Evolutionary conservation across 1,140 invertebrate genomes (phyloP).

Genomic region (Pinna nobilis): DNA sequence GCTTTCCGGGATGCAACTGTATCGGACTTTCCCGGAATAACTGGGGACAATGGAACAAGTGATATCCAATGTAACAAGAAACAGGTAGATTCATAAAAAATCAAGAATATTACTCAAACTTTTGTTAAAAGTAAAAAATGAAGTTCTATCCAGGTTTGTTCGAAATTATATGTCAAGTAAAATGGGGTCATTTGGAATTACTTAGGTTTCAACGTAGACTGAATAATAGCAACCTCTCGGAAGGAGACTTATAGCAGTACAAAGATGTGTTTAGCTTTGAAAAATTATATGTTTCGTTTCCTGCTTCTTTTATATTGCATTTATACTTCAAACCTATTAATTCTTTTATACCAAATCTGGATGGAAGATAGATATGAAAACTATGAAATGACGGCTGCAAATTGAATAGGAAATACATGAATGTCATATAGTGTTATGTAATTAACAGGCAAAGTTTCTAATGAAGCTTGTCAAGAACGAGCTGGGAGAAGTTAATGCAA

Average conservation of each 20-base stretch:
- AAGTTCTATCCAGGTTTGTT: not conserved
- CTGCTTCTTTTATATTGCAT: too few species aligned
- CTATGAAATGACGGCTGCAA: not conserved
- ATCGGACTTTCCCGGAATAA: slow-evolving; percentile 28
- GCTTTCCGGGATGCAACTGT: slow-evolving; percentile 24
- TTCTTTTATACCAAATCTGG: not conserved
- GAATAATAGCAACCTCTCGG: too few species aligned
- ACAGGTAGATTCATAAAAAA: slow-evolving; percentile 20
- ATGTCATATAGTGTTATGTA: not conserved
- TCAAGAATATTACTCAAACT: not conserved
- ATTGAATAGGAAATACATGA: too few species aligned
- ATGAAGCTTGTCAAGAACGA: slow-evolving; percentile 30
- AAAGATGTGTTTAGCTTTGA: too few species aligned
- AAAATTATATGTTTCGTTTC: too few species aligned
- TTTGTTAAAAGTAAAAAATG: not conserved
- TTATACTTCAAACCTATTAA: too few species aligned
- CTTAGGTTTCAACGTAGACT: not conserved
- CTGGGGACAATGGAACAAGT: slow-evolving; percentile 28
- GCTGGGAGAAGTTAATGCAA: slow-evolving; percentile 16
- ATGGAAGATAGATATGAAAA: not conserved
- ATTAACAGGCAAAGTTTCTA: slow-evolving; percentile 22
- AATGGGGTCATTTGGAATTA: not conserved
- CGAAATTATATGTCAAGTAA: not conserved
- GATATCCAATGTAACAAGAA: slow-evolving; percentile 31
- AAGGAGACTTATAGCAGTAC: too few species aligned